A percentile compares a stretch with the other conserved stretches of the same genome.
phyloP scores from a whole-genome alignment of 2,888 invertebrate genomes.

The Linnaemya vulpina region DNA sequence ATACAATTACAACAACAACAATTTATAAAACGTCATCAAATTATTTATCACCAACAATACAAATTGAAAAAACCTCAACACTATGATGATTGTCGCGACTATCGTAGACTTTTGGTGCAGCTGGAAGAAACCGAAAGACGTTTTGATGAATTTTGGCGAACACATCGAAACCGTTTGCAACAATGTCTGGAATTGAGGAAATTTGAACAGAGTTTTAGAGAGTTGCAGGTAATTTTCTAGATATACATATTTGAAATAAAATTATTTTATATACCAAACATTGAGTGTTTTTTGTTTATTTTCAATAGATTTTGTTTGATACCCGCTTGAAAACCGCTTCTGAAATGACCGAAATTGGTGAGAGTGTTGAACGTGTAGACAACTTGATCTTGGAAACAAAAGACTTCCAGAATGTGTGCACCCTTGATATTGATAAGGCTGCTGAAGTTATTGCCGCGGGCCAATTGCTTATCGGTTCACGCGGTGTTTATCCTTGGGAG shows the following conservation, averaged over 20 bases:
- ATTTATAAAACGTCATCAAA: conserved; percentile 76
- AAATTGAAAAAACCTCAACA: conserved; percentile 81
- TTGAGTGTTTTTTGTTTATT: neutral
- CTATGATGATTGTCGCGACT: conserved; percentile 83
- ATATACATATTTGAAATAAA: no score
- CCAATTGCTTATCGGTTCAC: conserved; percentile 91
- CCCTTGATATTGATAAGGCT: conserved; percentile 92
- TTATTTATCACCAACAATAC: conserved; percentile 81
- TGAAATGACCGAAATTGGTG: conserved; percentile 94
- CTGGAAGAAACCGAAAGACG: conserved; percentile 96
- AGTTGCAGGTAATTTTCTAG: conserved; percentile 88
- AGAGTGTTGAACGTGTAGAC: conserved; percentile 92
- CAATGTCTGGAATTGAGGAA: conserved; percentile 95
- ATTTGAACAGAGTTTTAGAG: conserved; percentile 97
- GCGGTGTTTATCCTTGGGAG: conserved; percentile 93
- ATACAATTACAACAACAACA: conserved; percentile 57
- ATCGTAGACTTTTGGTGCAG: conserved; percentile 92
- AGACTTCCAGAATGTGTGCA: conserved; percentile 90
- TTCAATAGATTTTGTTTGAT: conserved; percentile 88
- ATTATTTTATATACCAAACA: neutral
- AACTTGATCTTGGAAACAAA: conserved; percentile 90
- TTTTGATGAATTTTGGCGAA: conserved; percentile 97
- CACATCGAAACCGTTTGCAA: conserved; percentile 93
- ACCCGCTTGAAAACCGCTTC: conserved; percentile 90
- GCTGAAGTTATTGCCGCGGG: conserved; percentile 90